A percentile compares a stretch with the other conserved stretches of the same genome.
phyloP scores from a whole-genome alignment of 1,140 invertebrate genomes.

The Solenopsis invicta region DNA sequence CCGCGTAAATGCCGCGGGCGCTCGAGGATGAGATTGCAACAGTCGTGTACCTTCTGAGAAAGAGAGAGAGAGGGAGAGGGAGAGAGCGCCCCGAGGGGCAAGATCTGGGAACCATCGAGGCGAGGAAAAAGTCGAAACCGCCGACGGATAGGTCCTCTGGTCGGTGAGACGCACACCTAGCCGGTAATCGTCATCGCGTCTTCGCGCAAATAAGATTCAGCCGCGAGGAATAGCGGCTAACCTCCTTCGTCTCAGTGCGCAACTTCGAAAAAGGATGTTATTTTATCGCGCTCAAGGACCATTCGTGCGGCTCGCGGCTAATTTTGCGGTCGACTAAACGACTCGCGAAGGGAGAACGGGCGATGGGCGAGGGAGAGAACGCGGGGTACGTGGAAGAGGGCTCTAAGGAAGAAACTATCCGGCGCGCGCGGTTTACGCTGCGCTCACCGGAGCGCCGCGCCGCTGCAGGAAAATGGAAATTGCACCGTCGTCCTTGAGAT shows the following conservation, averaged over 20 bases:
- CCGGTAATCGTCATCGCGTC: slow-evolving; percentile 72
- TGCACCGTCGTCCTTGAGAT: slow-evolving; percentile 72
- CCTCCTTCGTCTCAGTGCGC: slow-evolving; percentile 70
- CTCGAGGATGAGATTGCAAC: slow-evolving; percentile 48
- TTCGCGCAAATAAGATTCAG: slow-evolving; percentile 74
- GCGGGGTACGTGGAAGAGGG: slow-evolving; percentile 56
- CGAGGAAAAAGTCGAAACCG: slow-evolving; percentile 66
- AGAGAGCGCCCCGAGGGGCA: background rate
- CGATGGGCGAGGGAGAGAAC: slow-evolving; percentile 33
- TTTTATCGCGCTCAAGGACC: slow-evolving; percentile 76
- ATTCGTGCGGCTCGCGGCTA: slow-evolving; percentile 72
- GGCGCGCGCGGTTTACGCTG: slow-evolving; percentile 69
- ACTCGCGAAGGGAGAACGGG: slow-evolving; percentile 68
- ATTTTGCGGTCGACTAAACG: slow-evolving; percentile 80
- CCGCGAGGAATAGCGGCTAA: slow-evolving; percentile 68
- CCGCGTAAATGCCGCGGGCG: slow-evolving; percentile 55
- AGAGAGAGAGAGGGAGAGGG: background rate
- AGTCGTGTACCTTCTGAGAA: slow-evolving; percentile 35
- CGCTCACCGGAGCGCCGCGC: slow-evolving; percentile 31
- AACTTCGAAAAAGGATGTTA: slow-evolving; percentile 75
- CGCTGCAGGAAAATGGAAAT: slow-evolving; percentile 79
- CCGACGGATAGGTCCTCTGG: slow-evolving; percentile 66
- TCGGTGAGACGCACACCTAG: slow-evolving; percentile 64
- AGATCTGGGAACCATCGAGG: slow-evolving; percentile 66
- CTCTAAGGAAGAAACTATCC: slow-evolving; percentile 63